Percentiles rank a stretch among this genome's conserved stretches.
Evolutionary conservation across 2,113 vertebrate species (phyloP).

Genomic region (Tonatia bakeri): DNA sequence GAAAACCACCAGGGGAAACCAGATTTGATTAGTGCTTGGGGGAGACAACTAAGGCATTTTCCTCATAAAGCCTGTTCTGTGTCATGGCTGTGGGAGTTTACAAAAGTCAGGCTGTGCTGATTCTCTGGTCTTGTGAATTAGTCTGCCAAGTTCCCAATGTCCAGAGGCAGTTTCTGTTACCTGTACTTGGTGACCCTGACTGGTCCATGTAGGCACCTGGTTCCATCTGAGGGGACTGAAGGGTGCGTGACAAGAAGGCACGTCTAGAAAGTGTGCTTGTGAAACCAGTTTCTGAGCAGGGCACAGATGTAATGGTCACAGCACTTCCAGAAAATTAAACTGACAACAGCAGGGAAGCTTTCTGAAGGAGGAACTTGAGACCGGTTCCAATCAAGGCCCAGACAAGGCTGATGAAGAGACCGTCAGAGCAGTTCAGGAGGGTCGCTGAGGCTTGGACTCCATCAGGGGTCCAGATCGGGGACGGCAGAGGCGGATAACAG

Average conservation of each 20-base stretch:
- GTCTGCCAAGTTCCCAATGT: neutral
- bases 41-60: neutral
- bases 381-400: neutral
- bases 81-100: neutral
- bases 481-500: too few relatives aligned
- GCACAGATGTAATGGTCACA: neutral
- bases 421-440: neutral
- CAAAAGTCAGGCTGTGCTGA: neutral
- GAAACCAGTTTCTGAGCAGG: neutral
- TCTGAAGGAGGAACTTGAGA: neutral
- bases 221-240: neutral
- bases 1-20: neutral
- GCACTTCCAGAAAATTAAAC: neutral
- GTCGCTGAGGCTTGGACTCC: neutral
- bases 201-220: neutral
- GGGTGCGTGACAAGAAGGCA: neutral
- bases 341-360: neutral
- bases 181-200: neutral
- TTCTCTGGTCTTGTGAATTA: neutral
- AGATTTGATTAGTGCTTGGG: neutral
- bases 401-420: neutral
- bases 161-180: neutral
- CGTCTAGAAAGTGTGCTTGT: neutral
- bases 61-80: neutral
- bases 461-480: neutral